Conservation (phyloP, 2,113 vertebrate genomes). For the Hiodon tergisus region DNA sequence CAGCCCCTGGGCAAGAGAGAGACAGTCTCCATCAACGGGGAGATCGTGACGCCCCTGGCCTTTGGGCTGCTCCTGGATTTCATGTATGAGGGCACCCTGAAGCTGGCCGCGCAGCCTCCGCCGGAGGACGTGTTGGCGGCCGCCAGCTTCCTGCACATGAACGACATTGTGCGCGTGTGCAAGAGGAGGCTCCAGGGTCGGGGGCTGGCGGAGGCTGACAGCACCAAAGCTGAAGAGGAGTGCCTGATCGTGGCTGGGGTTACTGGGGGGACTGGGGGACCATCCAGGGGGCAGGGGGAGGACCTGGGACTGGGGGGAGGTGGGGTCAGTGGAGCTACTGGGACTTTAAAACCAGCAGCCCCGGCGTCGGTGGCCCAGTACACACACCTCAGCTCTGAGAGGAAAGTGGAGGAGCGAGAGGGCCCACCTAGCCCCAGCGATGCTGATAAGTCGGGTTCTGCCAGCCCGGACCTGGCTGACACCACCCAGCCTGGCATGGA, state of each 20-base stretch:
- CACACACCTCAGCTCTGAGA: conserved; percentile 37
- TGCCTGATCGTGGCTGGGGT: not conserved
- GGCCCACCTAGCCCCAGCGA: conserved; percentile 4
- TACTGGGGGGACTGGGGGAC: conserved; percentile 19
- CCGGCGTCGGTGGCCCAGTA: conserved; percentile 23
- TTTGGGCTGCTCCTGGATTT: conserved; percentile 87
- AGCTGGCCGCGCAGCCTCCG: conserved; percentile 69
- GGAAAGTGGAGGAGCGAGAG: conserved; percentile 25
- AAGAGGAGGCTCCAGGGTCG: conserved; percentile 80
- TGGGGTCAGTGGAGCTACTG: conserved; percentile 10
- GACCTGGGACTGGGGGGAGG: conserved; percentile 13
- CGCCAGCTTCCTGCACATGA: conserved; percentile 93
- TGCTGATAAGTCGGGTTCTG: conserved; percentile 39
- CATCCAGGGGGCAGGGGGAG: not conserved
- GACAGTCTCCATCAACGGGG: conserved; percentile 76
- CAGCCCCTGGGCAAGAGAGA: conserved; percentile 58
- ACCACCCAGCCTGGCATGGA: conserved; percentile 88
- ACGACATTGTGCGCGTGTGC: conserved; percentile 88
- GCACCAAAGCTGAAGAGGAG: conserved; percentile 81
- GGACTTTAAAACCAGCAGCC: conserved; percentile 28
- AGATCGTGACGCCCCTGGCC: conserved; percentile 84
- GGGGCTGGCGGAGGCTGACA: conserved; percentile 80
- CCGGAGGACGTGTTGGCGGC: conserved; percentile 88
- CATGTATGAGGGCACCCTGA: conserved; percentile 84
- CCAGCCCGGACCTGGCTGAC: conserved; percentile 68